A percentile compares a stretch with the other conserved stretches of the same genome.
These are phyloP conservation scores for Mastigias papua DNA, from an alignment of 30 jellyfish, hydroid and myxozoan species.

Conservation along the genomic window DNA sequence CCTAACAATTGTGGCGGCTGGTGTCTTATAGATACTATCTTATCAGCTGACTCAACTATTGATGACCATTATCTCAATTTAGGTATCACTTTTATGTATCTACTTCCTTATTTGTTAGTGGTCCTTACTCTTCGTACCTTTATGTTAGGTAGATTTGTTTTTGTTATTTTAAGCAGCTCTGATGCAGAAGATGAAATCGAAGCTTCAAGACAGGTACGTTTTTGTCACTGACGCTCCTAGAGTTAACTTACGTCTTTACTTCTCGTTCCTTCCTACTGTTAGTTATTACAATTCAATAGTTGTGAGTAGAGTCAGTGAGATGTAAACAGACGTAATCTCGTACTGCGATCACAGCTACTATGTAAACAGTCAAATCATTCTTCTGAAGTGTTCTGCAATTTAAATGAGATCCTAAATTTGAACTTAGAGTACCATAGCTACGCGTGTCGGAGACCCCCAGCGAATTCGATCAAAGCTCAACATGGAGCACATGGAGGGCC, in stretches of 20 bases:
- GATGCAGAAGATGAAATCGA: slow-evolving; percentile 93
- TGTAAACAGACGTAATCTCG: slow-evolving; percentile 25
- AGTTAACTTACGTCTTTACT: neutral
- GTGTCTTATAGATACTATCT: no score
- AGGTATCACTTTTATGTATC: no score
- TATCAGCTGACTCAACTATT: no score
- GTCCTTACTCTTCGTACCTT: no score
- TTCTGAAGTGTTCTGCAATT: neutral
- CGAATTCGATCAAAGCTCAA: slow-evolving; percentile 27
- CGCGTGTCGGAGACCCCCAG: neutral
- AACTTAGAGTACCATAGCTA: slow-evolving; percentile 13
- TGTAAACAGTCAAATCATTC: slow-evolving; percentile 6
- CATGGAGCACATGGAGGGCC: slow-evolving; percentile 52
- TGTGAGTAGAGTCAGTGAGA: slow-evolving; percentile 30
- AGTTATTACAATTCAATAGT: no score
- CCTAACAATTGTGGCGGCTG: no score
- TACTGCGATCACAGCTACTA: slow-evolving; percentile 22
- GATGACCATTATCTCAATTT: no score
- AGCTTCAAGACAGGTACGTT: slow-evolving; percentile 82
- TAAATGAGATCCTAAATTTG: slow-evolving; percentile 24
- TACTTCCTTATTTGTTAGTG: no score
- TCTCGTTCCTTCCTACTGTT: no score
- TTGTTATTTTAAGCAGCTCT: no score
- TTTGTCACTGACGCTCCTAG: no score
- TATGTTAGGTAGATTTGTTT: no score